Conservation (phyloP, 2,888 invertebrate genomes). For the Ypsolopha sequella region DNA sequence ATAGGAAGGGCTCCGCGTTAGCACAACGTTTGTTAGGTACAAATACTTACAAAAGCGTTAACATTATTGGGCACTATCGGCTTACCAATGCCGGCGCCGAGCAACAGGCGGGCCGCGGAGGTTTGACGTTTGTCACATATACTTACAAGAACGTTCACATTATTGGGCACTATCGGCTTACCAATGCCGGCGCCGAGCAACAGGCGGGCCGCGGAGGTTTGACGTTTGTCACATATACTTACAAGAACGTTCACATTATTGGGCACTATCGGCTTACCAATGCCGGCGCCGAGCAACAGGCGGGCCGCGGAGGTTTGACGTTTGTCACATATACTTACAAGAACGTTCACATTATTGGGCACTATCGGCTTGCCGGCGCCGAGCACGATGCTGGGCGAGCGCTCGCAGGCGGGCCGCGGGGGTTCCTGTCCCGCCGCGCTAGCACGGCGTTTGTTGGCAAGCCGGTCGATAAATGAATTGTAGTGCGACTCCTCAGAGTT, state of each 20-base stretch:
- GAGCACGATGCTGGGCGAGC: slow-evolving; percentile 56
- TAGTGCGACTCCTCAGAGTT: slow-evolving; percentile 83
- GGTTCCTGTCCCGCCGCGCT: slow-evolving; percentile 71
- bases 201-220: too few relatives aligned
- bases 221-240: too few relatives aligned
- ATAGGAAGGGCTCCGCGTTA: too few relatives aligned
- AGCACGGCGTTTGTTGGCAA: slow-evolving; percentile 81
- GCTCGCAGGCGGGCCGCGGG: slow-evolving; percentile 35
- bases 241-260: too few relatives aligned
- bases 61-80: slow-evolving; percentile 53
- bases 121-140: slow-evolving; percentile 57
- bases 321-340: slow-evolving; percentile 28
- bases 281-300: too few relatives aligned
- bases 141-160: too few relatives aligned
- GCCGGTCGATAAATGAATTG: slow-evolving; percentile 78
- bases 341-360: slow-evolving; percentile 50
- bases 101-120: slow-evolving; percentile 31
- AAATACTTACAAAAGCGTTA: slow-evolving; percentile 45
- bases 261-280: too few relatives aligned
- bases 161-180: too few relatives aligned
- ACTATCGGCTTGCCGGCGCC: slow-evolving; percentile 63
- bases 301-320: neutral
- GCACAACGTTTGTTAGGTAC: too few relatives aligned
- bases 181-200: too few relatives aligned
- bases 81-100: slow-evolving; percentile 61